Conservation (phyloP, 2,113 vertebrate genomes). For the Jaculus jaculus region DNA sequence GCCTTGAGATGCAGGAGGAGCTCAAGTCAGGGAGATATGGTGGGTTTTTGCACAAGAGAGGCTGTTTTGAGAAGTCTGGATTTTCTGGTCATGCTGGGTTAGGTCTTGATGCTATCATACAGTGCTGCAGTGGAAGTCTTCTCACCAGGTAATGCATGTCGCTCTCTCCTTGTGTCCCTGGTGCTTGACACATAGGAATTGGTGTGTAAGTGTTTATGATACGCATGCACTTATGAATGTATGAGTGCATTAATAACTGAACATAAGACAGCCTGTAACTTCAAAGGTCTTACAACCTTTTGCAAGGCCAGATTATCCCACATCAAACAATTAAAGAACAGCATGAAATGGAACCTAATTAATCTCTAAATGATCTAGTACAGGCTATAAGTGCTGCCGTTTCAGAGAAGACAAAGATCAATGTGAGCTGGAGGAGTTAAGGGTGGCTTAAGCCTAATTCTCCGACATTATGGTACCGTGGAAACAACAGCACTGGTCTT, state of each 20-base stretch:
- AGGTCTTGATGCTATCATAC: neutral
- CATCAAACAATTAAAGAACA: constrained; percentile 78
- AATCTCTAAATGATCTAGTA: constrained; percentile 77
- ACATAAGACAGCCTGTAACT: constrained; percentile 52
- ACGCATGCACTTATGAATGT: neutral
- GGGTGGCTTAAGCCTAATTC: constrained; percentile 78
- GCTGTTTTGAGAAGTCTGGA: neutral
- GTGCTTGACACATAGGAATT: neutral
- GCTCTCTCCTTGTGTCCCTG: neutral
- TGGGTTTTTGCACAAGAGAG: neutral
- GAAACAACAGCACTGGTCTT: constrained; percentile 53
- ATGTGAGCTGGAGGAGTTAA: constrained; percentile 77
- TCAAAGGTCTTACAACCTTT: constrained; percentile 69
- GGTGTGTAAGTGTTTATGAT: neutral
- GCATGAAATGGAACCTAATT: constrained; percentile 71
- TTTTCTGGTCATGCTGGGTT: neutral
- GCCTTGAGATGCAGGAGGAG: neutral
- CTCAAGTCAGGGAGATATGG: neutral
- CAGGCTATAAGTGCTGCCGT: constrained; percentile 58
- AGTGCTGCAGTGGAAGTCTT: neutral
- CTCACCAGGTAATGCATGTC: accelerated
- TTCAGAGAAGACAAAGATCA: constrained; percentile 73
- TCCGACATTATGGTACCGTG: constrained; percentile 60
- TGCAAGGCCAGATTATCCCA: constrained; percentile 72
- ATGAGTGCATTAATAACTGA: constrained; percentile 31